phyloP scores from a whole-genome alignment of 2,797 vertebrate species.

The Gila robusta region DNA sequence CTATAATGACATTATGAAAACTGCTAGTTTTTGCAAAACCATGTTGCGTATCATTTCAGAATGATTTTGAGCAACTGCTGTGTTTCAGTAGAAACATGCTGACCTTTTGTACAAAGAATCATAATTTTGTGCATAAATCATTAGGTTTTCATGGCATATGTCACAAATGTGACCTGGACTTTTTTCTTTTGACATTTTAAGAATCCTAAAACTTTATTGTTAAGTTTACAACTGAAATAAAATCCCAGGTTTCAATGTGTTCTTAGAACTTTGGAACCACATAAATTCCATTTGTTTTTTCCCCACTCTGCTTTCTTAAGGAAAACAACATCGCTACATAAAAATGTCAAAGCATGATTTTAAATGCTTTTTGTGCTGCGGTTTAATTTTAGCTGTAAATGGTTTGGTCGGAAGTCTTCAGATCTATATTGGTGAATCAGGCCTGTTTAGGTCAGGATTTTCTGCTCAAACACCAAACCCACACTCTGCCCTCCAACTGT shows the following conservation, averaged over 20 bases:
- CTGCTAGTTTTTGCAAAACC: background rate
- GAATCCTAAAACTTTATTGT: background rate
- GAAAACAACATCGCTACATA: background rate
- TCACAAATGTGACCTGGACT: background rate
- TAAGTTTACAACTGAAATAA: background rate
- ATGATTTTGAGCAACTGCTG: background rate
- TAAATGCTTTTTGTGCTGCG: background rate
- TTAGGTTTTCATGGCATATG: background rate
- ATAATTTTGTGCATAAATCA: background rate
- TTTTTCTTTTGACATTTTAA: background rate
- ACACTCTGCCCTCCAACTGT: constrained; percentile 30
- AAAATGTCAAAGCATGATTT: background rate
- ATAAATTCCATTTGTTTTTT: background rate
- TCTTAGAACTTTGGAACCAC: background rate
- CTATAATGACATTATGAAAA: background rate
- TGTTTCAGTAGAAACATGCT: background rate
- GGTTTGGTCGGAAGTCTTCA: background rate
- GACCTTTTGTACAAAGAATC: background rate
- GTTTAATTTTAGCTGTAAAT: background rate
- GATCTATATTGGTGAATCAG: background rate
- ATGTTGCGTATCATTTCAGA: background rate
- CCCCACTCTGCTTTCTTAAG: background rate
- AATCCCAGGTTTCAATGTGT: background rate
- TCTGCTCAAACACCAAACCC: constrained; percentile 1
- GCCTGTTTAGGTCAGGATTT: constrained; percentile 26